These are phyloP conservation scores for Scaptomyza pallida DNA, from an alignment of 1,140 invertebrate genomes.

Conservation along the genomic window DNA sequence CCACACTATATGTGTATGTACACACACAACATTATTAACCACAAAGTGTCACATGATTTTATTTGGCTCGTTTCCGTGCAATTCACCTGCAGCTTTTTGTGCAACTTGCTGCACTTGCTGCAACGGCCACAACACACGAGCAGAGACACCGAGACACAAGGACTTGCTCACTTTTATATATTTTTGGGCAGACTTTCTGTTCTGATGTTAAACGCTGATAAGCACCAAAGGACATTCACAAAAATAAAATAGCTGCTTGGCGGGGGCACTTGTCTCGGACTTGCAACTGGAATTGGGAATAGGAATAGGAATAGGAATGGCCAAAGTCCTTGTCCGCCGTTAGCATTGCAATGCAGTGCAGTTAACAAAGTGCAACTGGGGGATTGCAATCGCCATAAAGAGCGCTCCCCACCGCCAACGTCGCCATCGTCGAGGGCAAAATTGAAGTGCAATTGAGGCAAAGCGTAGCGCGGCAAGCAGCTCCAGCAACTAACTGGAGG, in stretches of 20 bases:
- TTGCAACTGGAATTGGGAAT: slow-evolving; percentile 5
- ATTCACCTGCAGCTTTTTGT: slow-evolving; percentile 72
- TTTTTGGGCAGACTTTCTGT: slow-evolving; percentile 71
- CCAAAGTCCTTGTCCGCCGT: slow-evolving; percentile 2
- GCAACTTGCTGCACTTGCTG: slow-evolving; percentile 11
- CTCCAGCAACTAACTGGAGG: slow-evolving; percentile 2
- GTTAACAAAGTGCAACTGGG: slow-evolving; percentile 76
- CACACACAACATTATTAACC: slow-evolving; percentile 77
- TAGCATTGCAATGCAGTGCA: slow-evolving; percentile 68
- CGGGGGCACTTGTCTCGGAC: slow-evolving; percentile 73
- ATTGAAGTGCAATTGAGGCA: slow-evolving; percentile 73
- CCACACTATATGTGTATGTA: slow-evolving; percentile 22
- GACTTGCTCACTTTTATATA: slow-evolving; percentile 52
- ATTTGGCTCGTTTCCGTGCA: slow-evolving; percentile 67
- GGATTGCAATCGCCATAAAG: slow-evolving; percentile 81
- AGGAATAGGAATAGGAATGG: too few species aligned
- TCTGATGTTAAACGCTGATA: slow-evolving; percentile 70
- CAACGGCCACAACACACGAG: background rate
- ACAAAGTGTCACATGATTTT: slow-evolving; percentile 83
- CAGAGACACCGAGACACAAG: background rate
- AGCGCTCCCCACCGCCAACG: slow-evolving; percentile 41
- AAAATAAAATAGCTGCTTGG: slow-evolving; percentile 75
- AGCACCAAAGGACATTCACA: slow-evolving; percentile 72
- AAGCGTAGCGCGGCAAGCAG: background rate
- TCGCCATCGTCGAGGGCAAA: slow-evolving; percentile 67